Conservation (phyloP, 2,113 vertebrate species). For the Oceanites oceanicus region DNA sequence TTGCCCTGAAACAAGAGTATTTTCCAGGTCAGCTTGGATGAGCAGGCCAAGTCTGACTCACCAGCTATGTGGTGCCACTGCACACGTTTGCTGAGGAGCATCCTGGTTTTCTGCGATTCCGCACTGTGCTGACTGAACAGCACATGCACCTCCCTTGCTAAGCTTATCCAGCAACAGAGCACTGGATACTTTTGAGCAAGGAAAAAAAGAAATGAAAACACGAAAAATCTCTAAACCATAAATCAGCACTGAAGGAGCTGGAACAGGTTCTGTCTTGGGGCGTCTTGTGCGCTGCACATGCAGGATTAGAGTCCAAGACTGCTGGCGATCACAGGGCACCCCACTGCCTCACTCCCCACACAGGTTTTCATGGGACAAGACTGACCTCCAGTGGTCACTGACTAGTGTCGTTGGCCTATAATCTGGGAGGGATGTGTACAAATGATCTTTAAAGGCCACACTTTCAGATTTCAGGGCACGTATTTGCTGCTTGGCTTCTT, state of each 20-base stretch:
- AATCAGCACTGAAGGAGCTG: neutral
- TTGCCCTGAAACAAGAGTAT: neutral
- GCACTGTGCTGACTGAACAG: neutral
- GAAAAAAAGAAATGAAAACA: neutral
- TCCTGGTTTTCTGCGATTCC: neutral
- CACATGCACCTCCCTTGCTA: rapidly evolving
- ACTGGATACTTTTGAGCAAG: neutral
- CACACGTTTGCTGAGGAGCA: rapidly evolving
- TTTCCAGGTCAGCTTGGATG: neutral
- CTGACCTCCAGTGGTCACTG: slow-evolving; percentile 63
- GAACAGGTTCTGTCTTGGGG: neutral
- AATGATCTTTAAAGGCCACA: neutral
- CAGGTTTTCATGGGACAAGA: slow-evolving; percentile 36
- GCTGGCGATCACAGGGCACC: neutral
- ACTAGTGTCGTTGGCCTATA: neutral
- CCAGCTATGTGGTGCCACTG: neutral
- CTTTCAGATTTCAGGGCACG: neutral
- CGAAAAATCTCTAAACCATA: neutral
- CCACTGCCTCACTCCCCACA: neutral
- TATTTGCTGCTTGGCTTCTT: neutral
- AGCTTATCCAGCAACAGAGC: neutral
- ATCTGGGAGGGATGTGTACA: too few relatives aligned
- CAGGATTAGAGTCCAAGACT: neutral
- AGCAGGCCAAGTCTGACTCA: neutral
- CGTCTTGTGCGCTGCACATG: rapidly evolving